Conservation (phyloP, 2,113 vertebrate species). For the Reinhardtius hippoglossoides region DNA sequence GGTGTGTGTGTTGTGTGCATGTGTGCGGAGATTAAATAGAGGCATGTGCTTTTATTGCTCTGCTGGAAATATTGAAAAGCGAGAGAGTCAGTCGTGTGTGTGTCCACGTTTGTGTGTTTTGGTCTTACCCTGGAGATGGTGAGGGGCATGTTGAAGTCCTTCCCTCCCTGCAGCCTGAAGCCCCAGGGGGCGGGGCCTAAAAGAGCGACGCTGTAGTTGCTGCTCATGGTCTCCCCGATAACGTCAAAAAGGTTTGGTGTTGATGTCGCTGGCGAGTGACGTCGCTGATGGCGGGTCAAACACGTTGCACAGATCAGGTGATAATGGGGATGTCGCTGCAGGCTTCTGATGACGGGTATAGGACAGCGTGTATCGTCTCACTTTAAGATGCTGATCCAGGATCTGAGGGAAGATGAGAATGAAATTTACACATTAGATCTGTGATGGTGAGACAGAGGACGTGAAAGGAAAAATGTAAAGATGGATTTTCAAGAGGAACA, state of each 20-base stretch:
- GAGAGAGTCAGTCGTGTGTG: not conserved
- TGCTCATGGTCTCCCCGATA: conserved; percentile 85
- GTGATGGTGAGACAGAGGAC: conserved; percentile 9
- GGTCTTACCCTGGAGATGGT: conserved; percentile 93
- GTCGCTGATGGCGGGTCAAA: conserved; percentile 10
- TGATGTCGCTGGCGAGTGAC: conserved; percentile 13
- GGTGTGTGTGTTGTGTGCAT: conserved; percentile 7
- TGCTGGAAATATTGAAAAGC: not conserved
- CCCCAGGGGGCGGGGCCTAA: conserved; percentile 95
- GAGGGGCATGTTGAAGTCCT: conserved; percentile 98
- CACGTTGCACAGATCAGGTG: conserved; percentile 17
- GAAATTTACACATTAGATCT: conserved; percentile 4
- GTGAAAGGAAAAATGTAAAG: not conserved
- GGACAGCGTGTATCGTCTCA: not conserved
- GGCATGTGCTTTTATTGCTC: not conserved
- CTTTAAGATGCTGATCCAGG: conserved; percentile 14
- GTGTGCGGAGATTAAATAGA: conserved; percentile 15
- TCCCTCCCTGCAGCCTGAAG: conserved; percentile 97
- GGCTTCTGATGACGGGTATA: conserved; percentile 6
- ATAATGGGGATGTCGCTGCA: conserved; percentile 1
- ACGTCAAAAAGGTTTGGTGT: conserved; percentile 13
- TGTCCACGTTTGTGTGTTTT: not conserved
- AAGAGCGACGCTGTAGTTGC: conserved; percentile 92
- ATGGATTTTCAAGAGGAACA: not conserved
- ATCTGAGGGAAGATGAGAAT: conserved; percentile 39